These are phyloP conservation scores for Darevskia nairensis DNA, from an alignment of 2,797 vertebrate species.

Conservation along the genomic window DNA sequence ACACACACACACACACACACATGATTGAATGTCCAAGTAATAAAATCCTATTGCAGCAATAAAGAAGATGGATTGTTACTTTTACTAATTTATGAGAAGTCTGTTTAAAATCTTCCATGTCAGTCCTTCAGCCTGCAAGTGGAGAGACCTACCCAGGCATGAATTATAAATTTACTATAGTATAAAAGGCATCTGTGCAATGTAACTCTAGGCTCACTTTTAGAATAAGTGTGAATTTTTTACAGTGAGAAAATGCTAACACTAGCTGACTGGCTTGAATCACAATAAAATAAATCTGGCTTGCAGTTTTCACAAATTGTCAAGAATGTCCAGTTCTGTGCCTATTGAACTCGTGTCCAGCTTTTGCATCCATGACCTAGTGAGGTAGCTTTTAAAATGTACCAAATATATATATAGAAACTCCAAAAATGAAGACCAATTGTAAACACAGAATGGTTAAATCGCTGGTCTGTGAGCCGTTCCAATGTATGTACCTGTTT, in stretches of 20 bases:
- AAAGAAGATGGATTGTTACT: not conserved
- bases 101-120: not conserved
- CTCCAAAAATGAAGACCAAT: not conserved
- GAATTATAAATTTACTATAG: not conserved
- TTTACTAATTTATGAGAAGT: not conserved
- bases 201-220: not conserved
- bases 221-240: not conserved
- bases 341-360: not conserved
- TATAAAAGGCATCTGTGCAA: not conserved
- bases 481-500: not conserved
- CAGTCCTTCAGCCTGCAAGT: not conserved
- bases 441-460: not conserved
- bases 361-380: not conserved
- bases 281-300: not conserved
- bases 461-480: not conserved
- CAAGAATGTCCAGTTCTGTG: not conserved
- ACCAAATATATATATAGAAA: not conserved
- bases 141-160: not conserved
- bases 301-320: not conserved
- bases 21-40: not conserved
- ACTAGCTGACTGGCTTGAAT: not conserved
- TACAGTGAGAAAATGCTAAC: not conserved
- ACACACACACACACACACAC: not conserved
- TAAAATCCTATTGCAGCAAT: not conserved
- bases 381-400: not conserved